Conservation (phyloP, 2,888 invertebrate species). For the Adelphocoris suturalis region DNA sequence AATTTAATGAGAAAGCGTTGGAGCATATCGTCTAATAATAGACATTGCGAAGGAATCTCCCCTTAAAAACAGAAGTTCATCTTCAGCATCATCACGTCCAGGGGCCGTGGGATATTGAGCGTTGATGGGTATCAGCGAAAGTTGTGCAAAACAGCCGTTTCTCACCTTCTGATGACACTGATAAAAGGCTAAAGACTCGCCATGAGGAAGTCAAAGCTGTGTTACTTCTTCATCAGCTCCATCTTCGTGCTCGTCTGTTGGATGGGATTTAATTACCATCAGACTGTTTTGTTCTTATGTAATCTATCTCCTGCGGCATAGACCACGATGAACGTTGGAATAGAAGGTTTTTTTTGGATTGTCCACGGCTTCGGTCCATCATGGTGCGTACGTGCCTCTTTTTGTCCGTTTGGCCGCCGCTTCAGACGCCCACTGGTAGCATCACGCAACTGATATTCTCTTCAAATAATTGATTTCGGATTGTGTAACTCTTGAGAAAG, state of each 20-base stretch:
- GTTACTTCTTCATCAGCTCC: slow-evolving; percentile 11
- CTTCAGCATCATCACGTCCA: background rate
- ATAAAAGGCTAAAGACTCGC: slow-evolving; percentile 11
- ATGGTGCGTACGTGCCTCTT: slow-evolving; percentile 4
- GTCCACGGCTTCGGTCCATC: slow-evolving; percentile 27
- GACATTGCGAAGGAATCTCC: background rate
- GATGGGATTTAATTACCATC: background rate
- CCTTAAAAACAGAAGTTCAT: background rate
- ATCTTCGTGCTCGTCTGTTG: background rate
- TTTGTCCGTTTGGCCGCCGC: slow-evolving; percentile 16
- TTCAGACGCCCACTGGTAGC: background rate
- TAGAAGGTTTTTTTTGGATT: slow-evolving; percentile 2
- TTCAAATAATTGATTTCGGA: slow-evolving; percentile 29
- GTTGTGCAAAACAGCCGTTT: slow-evolving; percentile 27
- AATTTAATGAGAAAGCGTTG: too few species aligned
- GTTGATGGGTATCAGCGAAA: slow-evolving; percentile 3
- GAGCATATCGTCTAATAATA: background rate
- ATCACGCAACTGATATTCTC: slow-evolving; percentile 36
- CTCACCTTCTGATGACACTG: slow-evolving; percentile 19
- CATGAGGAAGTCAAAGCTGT: slow-evolving; percentile 12
- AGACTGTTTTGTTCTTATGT: background rate
- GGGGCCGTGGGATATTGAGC: slow-evolving; percentile 19
- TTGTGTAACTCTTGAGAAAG: background rate
- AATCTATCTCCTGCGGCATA: background rate
- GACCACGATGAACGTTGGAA: background rate